Percentiles rank a stretch among this genome's conserved stretches.
Conservation (phyloP, 2,113 vertebrate genomes). For the Ornithorhynchus anatinus region DNA sequence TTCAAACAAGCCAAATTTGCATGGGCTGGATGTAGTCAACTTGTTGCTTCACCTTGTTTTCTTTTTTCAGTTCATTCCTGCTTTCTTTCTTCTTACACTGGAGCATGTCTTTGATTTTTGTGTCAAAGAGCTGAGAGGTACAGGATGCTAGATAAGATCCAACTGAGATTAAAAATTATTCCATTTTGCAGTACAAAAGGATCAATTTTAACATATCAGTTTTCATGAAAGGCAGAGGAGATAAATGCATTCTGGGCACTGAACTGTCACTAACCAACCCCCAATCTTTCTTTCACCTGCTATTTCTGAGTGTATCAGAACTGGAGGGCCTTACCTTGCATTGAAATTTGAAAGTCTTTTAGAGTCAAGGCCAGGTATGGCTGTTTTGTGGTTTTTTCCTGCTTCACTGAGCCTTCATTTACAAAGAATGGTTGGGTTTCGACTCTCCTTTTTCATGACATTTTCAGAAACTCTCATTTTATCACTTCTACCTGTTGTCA, state of each 20-base stretch:
- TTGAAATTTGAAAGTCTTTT: neutral
- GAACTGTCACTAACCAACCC: constrained; percentile 34
- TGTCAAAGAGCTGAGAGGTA: constrained; percentile 40
- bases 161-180: constrained; percentile 56
- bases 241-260: neutral
- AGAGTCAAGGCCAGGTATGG: neutral
- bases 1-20: constrained; percentile 24
- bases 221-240: constrained; percentile 29
- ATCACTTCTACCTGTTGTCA: neutral
- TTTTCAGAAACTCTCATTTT: neutral
- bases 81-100: neutral
- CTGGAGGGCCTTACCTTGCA: neutral
- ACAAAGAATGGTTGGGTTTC: neutral
- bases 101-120: constrained; percentile 46
- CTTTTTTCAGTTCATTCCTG: constrained; percentile 3
- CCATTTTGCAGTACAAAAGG: constrained; percentile 45
- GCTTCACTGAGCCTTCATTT: neutral
- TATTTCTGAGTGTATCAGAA: neutral
- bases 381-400: neutral
- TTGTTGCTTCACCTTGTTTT: constrained; percentile 13
- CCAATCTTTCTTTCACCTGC: constrained; percentile 11
- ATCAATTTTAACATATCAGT: constrained; percentile 28
- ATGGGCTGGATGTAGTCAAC: constrained; percentile 22
- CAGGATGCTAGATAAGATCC: constrained; percentile 31
- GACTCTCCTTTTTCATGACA: neutral